Conservation (phyloP, 2,797 vertebrate species). For the Galago senegalensis region DNA sequence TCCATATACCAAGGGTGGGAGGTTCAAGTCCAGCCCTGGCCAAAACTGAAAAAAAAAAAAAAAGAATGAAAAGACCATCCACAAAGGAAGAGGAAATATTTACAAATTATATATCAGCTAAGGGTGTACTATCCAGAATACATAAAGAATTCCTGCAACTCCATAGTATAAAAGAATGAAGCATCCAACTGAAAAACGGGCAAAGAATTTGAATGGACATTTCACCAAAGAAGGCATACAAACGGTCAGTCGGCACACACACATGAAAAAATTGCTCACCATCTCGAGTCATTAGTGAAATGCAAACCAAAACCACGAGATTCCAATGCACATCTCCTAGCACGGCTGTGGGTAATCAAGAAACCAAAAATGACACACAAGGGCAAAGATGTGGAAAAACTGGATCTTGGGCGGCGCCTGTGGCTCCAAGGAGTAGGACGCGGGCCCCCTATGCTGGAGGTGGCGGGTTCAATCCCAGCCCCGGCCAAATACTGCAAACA, state of each 20-base stretch:
- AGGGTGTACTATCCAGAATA: neutral
- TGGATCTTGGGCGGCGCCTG: no score
- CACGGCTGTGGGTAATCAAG: neutral
- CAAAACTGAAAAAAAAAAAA: neutral
- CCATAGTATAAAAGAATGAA: neutral
- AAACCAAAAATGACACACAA: neutral
- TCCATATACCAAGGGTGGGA: no score
- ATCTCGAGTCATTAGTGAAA: neutral
- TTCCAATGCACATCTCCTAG: neutral
- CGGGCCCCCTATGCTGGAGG: no score
- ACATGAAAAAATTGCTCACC: neutral
- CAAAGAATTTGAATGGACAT: neutral
- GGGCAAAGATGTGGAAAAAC: neutral
- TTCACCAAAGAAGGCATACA: neutral
- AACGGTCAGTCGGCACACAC: neutral
- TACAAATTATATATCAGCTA: neutral
- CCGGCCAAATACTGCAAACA: no score
- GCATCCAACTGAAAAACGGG: neutral
- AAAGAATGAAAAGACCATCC: neutral
- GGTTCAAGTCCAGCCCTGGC: neutral
- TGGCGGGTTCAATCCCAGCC: no score
- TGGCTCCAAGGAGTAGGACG: no score
- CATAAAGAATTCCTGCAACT: neutral
- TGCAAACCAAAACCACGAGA: neutral
- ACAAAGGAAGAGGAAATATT: neutral